These are phyloP conservation scores for Dinomys branickii DNA, from an alignment of 2,113 vertebrate species.

Conservation along the genomic window DNA sequence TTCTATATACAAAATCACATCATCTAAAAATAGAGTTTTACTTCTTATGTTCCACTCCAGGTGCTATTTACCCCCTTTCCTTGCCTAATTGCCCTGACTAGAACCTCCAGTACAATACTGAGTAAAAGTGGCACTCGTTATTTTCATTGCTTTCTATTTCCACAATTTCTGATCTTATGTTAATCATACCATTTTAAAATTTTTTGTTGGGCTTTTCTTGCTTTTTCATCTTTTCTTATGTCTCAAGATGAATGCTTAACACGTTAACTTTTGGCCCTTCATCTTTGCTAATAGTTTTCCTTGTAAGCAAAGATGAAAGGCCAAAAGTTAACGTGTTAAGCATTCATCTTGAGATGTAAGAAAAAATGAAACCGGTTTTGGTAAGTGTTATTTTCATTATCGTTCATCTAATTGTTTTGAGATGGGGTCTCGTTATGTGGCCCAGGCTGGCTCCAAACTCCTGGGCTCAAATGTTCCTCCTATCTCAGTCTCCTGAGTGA, in stretches of 20 bases:
- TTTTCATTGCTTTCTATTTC: slow-evolving; percentile 38
- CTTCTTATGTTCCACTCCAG: background rate
- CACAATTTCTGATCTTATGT: slow-evolving; percentile 17
- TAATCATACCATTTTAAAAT: background rate
- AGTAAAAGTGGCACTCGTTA: background rate
- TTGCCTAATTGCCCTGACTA: background rate
- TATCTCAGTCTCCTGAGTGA: background rate
- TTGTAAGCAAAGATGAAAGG: background rate
- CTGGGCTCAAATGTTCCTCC: background rate
- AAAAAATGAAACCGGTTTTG: background rate
- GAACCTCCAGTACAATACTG: background rate
- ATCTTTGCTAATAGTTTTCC: background rate
- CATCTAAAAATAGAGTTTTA: slow-evolving; percentile 2
- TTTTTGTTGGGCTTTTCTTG: background rate
- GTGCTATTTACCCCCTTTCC: background rate
- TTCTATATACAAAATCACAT: background rate
- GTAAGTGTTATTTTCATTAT: background rate
- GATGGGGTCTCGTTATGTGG: background rate
- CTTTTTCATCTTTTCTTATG: background rate
- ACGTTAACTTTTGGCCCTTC: background rate
- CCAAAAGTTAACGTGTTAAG: slow-evolving; percentile 27
- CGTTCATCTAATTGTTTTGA: background rate
- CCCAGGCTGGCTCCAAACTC: background rate
- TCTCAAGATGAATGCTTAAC: slow-evolving; percentile 1
- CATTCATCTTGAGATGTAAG: background rate